These are phyloP conservation scores for Schizotus pectinicornis DNA, from an alignment of 2,888 invertebrate species.

Conservation along the genomic window DNA sequence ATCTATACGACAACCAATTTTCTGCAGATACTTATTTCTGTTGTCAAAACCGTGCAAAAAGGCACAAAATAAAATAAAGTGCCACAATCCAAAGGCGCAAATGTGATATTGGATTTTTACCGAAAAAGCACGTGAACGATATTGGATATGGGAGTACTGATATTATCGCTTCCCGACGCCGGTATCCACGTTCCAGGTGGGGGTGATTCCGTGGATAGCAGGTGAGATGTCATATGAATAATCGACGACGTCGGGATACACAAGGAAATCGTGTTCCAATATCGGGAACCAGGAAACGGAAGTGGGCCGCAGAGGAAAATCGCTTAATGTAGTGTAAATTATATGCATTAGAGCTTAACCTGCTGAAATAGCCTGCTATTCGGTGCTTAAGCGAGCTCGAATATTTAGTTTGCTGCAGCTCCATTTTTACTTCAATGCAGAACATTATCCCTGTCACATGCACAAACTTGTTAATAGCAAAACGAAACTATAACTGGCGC, in stretches of 20 bases:
- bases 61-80: no score
- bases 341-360: constrained; percentile 26
- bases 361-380: constrained; percentile 8
- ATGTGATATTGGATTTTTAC: no score
- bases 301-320: constrained; percentile 27
- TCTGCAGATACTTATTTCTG: no score
- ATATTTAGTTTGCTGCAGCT: constrained; percentile 12
- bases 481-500: constrained; percentile 7
- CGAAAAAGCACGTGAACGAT: no score
- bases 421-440: neutral
- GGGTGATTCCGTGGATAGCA: no score
- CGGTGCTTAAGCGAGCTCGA: constrained; percentile 1
- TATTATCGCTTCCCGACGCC: no score
- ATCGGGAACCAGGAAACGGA: constrained; percentile 24
- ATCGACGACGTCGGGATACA: constrained; percentile 18
- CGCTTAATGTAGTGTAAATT: constrained; percentile 31
- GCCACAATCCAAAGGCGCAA: no score
- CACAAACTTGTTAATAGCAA: neutral
- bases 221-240: constrained; percentile 8
- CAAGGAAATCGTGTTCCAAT: constrained; percentile 20
- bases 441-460: neutral
- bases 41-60: no score
- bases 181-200: no score
- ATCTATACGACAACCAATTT: no score
- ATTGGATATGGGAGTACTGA: no score